Conservation (phyloP, 2,113 vertebrate species). For the Gobio gobio region DNA sequence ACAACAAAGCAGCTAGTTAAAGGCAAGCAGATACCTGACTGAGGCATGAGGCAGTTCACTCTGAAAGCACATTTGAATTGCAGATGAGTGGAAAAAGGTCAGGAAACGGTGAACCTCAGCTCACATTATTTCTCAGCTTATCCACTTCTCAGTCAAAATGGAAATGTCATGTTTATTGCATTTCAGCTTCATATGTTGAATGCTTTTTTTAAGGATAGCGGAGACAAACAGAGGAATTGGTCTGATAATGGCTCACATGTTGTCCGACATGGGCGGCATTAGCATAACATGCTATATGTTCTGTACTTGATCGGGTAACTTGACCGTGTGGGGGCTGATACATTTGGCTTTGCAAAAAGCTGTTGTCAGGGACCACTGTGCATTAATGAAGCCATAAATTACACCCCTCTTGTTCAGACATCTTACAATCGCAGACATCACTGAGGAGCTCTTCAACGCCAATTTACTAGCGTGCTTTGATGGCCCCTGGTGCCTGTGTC, state of each 20-base stretch:
- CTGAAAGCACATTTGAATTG: conserved; percentile 75
- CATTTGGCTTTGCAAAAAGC: conserved; percentile 77
- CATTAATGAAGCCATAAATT: conserved; percentile 84
- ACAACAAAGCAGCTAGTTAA: conserved; percentile 40
- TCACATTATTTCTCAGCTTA: conserved; percentile 68
- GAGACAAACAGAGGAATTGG: conserved; percentile 59
- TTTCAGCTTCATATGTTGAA: conserved; percentile 63
- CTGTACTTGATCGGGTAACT: conserved; percentile 68
- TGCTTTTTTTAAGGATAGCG: conserved; percentile 55
- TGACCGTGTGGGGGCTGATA: conserved; percentile 66
- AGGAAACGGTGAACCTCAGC: conserved; percentile 69
- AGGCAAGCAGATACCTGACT: conserved; percentile 28
- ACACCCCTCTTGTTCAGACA: conserved; percentile 76
- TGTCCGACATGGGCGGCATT: conserved; percentile 53
- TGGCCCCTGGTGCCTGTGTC: conserved; percentile 72
- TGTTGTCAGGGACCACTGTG: conserved; percentile 80
- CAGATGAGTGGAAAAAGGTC: conserved; percentile 69
- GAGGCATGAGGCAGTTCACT: conserved; percentile 24
- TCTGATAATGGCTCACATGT: conserved; percentile 58
- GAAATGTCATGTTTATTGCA: conserved; percentile 76
- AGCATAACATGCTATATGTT: conserved; percentile 58
- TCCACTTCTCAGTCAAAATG: conserved; percentile 69
- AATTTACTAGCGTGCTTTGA: conserved; percentile 85
- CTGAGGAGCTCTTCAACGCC: conserved; percentile 82
- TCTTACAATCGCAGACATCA: conserved; percentile 78